These are phyloP conservation scores for Papilio helenus DNA, from an alignment of 1,140 invertebrate genomes.

Conservation along the genomic window DNA sequence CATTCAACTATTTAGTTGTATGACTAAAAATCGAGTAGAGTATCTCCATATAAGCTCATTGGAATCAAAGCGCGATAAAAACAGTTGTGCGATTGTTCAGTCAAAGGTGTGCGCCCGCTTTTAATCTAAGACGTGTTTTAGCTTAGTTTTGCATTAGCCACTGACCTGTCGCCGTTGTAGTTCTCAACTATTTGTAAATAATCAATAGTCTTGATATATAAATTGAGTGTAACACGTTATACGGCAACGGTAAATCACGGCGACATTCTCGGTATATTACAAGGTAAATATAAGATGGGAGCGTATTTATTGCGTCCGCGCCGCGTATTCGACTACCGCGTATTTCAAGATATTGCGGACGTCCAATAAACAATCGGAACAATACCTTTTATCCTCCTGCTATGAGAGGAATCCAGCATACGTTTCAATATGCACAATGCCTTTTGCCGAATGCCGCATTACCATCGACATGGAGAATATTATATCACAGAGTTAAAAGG, in stretches of 20 bases:
- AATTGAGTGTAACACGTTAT: constrained; percentile 2
- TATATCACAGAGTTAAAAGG: constrained; percentile 23
- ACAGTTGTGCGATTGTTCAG: too few relatives aligned
- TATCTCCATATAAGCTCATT: too few relatives aligned
- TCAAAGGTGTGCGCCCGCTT: too few relatives aligned
- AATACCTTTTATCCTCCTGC: constrained; percentile 60
- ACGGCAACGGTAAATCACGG: constrained; percentile 7
- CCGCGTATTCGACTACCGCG: constrained; percentile 53
- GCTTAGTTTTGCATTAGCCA: too few relatives aligned
- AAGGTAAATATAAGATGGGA: constrained; percentile 29
- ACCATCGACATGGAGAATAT: constrained; percentile 6
- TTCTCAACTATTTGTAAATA: neutral
- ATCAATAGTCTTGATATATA: constrained; percentile 8
- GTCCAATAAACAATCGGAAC: constrained; percentile 63
- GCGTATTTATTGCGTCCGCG: constrained; percentile 51
- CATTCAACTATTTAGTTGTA: too few relatives aligned
- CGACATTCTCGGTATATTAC: constrained; percentile 23
- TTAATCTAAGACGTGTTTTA: too few relatives aligned
- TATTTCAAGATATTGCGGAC: constrained; percentile 52
- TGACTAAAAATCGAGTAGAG: too few relatives aligned
- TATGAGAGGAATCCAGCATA: constrained; percentile 50
- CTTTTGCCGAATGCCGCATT: constrained; percentile 36
- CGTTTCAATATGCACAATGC: constrained; percentile 42
- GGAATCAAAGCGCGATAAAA: too few relatives aligned
- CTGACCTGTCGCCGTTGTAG: neutral